These are phyloP conservation scores for Motacilla alba DNA, from an alignment of 2,113 vertebrate species.

Conservation along the genomic window DNA sequence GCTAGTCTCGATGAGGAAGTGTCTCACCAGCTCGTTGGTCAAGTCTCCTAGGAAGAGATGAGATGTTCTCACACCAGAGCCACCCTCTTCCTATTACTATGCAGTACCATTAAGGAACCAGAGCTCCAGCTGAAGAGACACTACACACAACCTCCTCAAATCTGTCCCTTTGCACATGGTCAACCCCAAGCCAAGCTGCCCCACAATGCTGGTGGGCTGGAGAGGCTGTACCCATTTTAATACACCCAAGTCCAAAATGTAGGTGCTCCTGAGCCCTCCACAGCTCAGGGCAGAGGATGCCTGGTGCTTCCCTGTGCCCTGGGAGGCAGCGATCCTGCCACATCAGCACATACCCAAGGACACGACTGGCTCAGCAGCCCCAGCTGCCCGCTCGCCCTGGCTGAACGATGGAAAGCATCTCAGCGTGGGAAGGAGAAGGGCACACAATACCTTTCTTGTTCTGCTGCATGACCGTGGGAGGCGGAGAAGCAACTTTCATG, in stretches of 20 bases:
- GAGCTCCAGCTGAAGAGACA: not conserved
- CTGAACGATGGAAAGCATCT: not conserved
- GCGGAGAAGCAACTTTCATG: slow-evolving; percentile 95
- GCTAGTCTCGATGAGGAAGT: slow-evolving; percentile 98
- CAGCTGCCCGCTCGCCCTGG: accelerated
- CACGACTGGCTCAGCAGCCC: not conserved
- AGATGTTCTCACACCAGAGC: not conserved
- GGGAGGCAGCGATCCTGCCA: not conserved
- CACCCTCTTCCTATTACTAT: not conserved
- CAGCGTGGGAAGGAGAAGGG: not conserved
- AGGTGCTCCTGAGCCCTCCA: not conserved
- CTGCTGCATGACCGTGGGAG: slow-evolving; percentile 84
- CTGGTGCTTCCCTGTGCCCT: not conserved
- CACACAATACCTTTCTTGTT: slow-evolving; percentile 90
- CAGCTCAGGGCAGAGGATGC: not conserved
- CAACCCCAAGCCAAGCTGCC: not conserved
- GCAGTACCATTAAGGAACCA: not conserved
- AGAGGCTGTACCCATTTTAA: not conserved
- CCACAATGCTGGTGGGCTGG: not conserved
- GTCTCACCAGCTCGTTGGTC: slow-evolving; percentile 91
- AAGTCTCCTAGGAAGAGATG: slow-evolving; percentile 77
- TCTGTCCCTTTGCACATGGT: not conserved
- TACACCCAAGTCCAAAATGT: not conserved
- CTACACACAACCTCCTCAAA: not conserved
- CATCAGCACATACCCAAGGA: slow-evolving; percentile 32